phyloP scores from a whole-genome alignment of 1,140 invertebrate genomes.

The Palaemon carinicauda region DNA sequence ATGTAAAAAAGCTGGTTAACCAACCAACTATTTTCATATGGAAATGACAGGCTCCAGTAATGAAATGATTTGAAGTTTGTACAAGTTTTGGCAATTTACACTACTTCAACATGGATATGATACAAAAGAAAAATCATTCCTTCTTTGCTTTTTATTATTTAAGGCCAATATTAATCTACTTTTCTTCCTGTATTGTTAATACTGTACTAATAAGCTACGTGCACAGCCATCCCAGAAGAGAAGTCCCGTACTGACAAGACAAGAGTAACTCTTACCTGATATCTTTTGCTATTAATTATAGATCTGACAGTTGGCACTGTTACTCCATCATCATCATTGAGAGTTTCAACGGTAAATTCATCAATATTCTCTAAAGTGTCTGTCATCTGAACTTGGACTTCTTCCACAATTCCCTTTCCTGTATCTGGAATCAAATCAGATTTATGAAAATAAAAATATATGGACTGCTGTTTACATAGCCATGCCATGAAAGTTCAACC shows the following conservation, averaged over 20 bases:
- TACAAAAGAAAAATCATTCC: no score
- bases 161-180: no score
- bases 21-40: no score
- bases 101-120: no score
- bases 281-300: slow-evolving; percentile 31
- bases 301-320: slow-evolving; percentile 28
- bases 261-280: neutral
- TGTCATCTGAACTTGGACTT: slow-evolving; percentile 9
- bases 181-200: no score
- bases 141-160: no score
- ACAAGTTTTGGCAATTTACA: no score
- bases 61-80: no score
- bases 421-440: neutral
- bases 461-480: neutral
- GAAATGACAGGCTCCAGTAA: no score
- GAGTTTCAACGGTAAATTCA: neutral
- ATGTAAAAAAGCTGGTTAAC: no score
- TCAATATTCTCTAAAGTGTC: neutral
- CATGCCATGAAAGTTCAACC: no score
- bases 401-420: slow-evolving; percentile 31
- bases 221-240: neutral
- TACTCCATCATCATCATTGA: neutral
- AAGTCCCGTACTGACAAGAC: neutral
- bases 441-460: neutral
- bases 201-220: neutral